Evolutionary conservation across 2,888 invertebrate species (phyloP).

Genomic region (Electrophaes corylata): DNA sequence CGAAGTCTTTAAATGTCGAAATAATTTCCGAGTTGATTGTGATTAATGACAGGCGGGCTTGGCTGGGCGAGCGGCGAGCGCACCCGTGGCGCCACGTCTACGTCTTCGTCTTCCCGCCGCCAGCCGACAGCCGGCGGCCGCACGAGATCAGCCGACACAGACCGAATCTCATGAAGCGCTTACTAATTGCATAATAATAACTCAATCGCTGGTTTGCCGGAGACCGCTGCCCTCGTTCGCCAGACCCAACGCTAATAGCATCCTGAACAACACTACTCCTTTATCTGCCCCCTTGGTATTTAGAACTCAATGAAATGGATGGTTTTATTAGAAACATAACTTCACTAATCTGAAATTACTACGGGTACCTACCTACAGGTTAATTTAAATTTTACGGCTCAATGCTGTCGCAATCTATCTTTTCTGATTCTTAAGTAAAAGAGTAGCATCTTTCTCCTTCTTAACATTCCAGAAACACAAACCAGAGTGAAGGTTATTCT

Average conservation of each 20-base stretch:
- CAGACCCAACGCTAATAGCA: conserved; percentile 48
- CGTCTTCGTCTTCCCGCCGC: conserved; percentile 31
- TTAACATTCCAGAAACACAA: background rate
- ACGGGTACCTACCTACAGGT: conserved; percentile 10
- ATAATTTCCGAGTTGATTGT: conserved; percentile 81
- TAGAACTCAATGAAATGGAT: conserved; percentile 6
- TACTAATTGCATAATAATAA: conserved; percentile 80
- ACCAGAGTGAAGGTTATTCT: background rate
- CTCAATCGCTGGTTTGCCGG: conserved; percentile 62
- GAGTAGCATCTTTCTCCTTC: background rate
- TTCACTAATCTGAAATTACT: conserved; percentile 17
- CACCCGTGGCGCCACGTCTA: conserved; percentile 64
- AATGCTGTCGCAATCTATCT: conserved; percentile 5
- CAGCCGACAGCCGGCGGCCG: conserved; percentile 30
- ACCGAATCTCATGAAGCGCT: conserved; percentile 59
- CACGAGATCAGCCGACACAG: conserved; percentile 47
- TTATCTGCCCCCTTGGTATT: conserved; percentile 16
- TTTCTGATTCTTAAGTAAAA: conserved; percentile 4
- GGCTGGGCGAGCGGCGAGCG: conserved; percentile 50
- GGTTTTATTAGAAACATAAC: conserved; percentile 18
- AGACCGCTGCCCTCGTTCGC: background rate
- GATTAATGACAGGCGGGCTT: conserved; percentile 73
- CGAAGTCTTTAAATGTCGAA: conserved; percentile 75
- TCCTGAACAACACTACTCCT: conserved; percentile 25
- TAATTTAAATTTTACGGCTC: conserved; percentile 9